Percentiles rank a stretch among this genome's conserved stretches.
Evolutionary conservation across 2,888 invertebrate genomes (phyloP).

Genomic region (Cheilosia grossa): DNA sequence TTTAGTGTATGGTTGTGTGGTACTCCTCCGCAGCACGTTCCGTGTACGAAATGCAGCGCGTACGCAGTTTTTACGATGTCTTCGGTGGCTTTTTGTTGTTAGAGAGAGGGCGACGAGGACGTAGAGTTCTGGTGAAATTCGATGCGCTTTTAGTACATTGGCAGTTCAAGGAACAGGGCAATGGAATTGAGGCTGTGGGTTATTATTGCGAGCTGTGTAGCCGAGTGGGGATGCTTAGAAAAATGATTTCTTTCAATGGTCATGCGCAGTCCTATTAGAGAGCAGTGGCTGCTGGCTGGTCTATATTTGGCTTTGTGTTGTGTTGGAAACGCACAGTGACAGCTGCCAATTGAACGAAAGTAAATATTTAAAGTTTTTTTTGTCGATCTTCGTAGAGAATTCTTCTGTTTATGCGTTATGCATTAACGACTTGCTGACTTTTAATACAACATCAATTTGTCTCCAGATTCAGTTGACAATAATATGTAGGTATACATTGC

Average conservation of each 20-base stretch:
- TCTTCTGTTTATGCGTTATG: background rate
- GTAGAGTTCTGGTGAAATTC: slow-evolving; percentile 45
- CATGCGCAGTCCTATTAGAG: slow-evolving; percentile 4
- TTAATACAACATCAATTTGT: too few relatives aligned
- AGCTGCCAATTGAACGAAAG: slow-evolving; percentile 43
- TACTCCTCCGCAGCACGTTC: slow-evolving; percentile 44
- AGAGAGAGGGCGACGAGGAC: background rate
- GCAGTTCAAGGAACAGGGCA: slow-evolving; percentile 38
- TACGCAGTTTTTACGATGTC: slow-evolving; percentile 33
- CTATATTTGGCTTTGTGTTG: slow-evolving; percentile 30
- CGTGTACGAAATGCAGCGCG: slow-evolving; percentile 31
- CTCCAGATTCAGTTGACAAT: too few relatives aligned
- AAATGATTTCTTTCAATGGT: slow-evolving; percentile 7
- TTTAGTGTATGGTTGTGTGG: background rate
- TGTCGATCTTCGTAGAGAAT: background rate
- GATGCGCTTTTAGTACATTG: slow-evolving; percentile 41
- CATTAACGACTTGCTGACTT: background rate
- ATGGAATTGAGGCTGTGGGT: slow-evolving; percentile 17
- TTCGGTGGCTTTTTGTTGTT: slow-evolving; percentile 48
- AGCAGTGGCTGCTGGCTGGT: background rate
- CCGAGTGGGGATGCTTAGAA: slow-evolving; percentile 6
- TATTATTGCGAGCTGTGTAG: background rate
- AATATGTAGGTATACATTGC: too few relatives aligned
- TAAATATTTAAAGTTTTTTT: slow-evolving; percentile 11
- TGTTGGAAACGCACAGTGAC: slow-evolving; percentile 13